Conservation (phyloP, 2,797 vertebrate species). For the Gobio occitaniae region DNA sequence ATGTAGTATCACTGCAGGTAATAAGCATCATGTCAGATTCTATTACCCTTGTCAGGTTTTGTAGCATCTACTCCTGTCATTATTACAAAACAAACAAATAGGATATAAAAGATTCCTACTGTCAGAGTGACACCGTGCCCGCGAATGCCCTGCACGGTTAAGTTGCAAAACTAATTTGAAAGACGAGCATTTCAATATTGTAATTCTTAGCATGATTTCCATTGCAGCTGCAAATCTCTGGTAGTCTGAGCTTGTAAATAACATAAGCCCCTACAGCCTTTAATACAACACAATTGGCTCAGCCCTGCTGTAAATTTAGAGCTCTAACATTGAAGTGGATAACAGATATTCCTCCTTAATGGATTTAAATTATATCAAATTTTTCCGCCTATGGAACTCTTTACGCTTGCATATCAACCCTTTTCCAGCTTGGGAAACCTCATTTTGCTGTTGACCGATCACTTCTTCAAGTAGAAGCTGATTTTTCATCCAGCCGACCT, state of each 20-base stretch:
- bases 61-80: slow-evolving; percentile 22
- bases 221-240: slow-evolving; percentile 43
- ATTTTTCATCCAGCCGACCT: slow-evolving; percentile 35
- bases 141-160: slow-evolving; percentile 6
- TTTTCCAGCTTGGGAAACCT: slow-evolving; percentile 15
- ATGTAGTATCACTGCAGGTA: slow-evolving; percentile 68
- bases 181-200: slow-evolving; percentile 25
- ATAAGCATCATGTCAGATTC: slow-evolving; percentile 71
- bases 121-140: neutral
- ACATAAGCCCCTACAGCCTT: slow-evolving; percentile 44
- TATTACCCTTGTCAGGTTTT: slow-evolving; percentile 16
- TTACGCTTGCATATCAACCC: slow-evolving; percentile 32
- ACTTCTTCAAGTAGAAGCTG: slow-evolving; percentile 35
- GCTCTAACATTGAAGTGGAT: slow-evolving; percentile 41
- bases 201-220: slow-evolving; percentile 36
- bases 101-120: neutral
- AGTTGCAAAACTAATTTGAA: slow-evolving; percentile 45
- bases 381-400: slow-evolving; percentile 26
- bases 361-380: slow-evolving; percentile 40
- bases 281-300: slow-evolving; percentile 44
- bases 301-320: slow-evolving; percentile 45
- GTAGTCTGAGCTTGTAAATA: slow-evolving; percentile 48
- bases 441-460: slow-evolving; percentile 50
- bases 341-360: slow-evolving; percentile 49
- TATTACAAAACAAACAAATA: slow-evolving; percentile 1